Base-by-base conservation (phyloP, 2,888 invertebrate species). In the Dione juno region DNA sequence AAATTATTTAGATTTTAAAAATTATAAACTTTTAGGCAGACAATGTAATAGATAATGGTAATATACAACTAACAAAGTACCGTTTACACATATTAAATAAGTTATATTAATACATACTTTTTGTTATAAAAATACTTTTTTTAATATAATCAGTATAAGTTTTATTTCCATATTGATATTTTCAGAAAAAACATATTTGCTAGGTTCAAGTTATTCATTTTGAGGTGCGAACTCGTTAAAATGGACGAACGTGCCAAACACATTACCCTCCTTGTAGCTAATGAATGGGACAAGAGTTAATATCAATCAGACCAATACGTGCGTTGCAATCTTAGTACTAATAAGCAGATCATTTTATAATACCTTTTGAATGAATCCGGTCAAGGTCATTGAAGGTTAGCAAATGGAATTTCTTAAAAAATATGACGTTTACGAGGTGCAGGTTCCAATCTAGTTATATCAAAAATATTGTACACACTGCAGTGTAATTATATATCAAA, bases 261-360 rank as follows among this genome's bases (percentile, higher is more conserved):
- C 48, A 69, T 69, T 69, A 69, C 69, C 69, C 69, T 64, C 54
- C 40, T 63, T 57, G 43, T 28, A 48, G 28, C 28, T 64, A 50
- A 69, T 69, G 63, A 57, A 54, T 53, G 52, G 43, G 53, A n/a
- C 45, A 21, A 45, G 35, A 35, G 37, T 64, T 50, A 14, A 45
- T 9, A 67, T 67, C 50, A 67, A 67, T 67, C 58, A 67, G 35
- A n/a, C 3, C n/a, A 11, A 35, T 40, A 48, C 58, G 48, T 58
- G 58, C 40, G 21, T 28, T 40, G n/a, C n/a, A 40, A 50, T 40
- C 3, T 64, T 52, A 64, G 14, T 19, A 21, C 10, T 14, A n/a
- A n/a, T n/a, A 16, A 40, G 19, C 10, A 28, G 7, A 16, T 57
- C 9, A 37, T 43, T n/a, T 1, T 35, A 40, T 16, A 35, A 35